Base-by-base conservation (phyloP, 2,113 vertebrate species). In the Apistogramma diplotaenia region DNA sequence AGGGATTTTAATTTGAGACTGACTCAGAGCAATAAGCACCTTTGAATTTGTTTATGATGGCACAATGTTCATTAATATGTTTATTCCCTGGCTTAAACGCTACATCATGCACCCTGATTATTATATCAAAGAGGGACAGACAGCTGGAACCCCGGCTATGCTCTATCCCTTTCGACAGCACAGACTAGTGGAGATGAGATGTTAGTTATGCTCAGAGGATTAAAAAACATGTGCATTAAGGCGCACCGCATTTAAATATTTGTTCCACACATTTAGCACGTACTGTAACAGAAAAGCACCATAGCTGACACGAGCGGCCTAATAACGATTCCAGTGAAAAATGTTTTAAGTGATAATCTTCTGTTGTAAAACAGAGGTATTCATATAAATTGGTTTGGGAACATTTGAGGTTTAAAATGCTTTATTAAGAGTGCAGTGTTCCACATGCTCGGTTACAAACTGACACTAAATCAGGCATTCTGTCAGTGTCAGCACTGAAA, bases 41-140 rank as follows among this genome's bases (percentile, higher is more conserved):
- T 91, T 85, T 89, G 90, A 92, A 91, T 93, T 76, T 84, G 76
- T 91, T 35, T 91, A 89, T 91, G 88, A 79, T 72, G 65, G 57
- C 76, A 65, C 91, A 83, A 94, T 94, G 93, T 94, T 94, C 93
- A 94, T 95, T 93, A 92, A 95, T 93, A 86, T 91, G 91, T 94
- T 92, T 93, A 88, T 90, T 87, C 82, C 65, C 56, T 6, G 25
- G 78, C 80, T 86, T 76, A 82, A 86, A 86, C 83, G 79, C 29
- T 46, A 77, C 79, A 83, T 80, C 78, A 61, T 79, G 71, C 84
- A 70, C 76, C 76, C 73, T 89, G 85, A 92, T 93, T 91, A 89
- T 85, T 79, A 89, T 89, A 88, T 86, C 82, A 90, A 86, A 91
- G 82, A 82, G 25, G 67, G 57, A 57, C 78, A 86, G 77, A 74